Conservation (phyloP, 2,113 vertebrate genomes). For the Chlamydotis undulata region DNA sequence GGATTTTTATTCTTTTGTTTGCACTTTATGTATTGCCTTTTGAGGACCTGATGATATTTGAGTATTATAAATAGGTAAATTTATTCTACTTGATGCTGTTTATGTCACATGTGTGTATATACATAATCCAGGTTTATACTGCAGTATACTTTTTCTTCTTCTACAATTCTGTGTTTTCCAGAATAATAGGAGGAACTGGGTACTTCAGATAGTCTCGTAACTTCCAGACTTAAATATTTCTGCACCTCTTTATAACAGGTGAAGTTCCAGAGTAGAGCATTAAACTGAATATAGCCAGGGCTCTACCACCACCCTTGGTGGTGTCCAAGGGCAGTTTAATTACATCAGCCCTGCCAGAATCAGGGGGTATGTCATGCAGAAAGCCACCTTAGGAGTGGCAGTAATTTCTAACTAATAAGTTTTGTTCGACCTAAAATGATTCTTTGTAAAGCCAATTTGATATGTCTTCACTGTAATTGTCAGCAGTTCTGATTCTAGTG, state of each 20-base stretch:
- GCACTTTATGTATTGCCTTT: neutral
- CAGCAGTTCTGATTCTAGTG: neutral
- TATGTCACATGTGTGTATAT: accelerated
- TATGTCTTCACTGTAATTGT: neutral
- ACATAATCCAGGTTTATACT: neutral
- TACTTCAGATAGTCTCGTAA: neutral
- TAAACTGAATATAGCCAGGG: neutral
- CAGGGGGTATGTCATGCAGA: neutral
- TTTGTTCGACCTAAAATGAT: neutral
- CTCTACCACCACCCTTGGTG: neutral
- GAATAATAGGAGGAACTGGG: neutral
- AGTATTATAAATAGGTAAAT: neutral
- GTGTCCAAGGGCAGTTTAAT: neutral
- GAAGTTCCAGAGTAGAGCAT: neutral
- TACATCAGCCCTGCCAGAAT: neutral
- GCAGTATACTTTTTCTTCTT: neutral
- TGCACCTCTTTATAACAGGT: neutral
- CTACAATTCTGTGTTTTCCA: neutral
- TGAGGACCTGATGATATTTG: neutral
- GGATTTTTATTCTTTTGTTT: neutral
- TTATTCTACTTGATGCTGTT: neutral
- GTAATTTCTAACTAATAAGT: neutral
- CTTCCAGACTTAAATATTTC: neutral
- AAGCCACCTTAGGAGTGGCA: neutral
- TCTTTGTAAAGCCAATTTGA: neutral